Conservation (phyloP, 2,888 invertebrate species). For the Thysanoteuthis rhombus region DNA sequence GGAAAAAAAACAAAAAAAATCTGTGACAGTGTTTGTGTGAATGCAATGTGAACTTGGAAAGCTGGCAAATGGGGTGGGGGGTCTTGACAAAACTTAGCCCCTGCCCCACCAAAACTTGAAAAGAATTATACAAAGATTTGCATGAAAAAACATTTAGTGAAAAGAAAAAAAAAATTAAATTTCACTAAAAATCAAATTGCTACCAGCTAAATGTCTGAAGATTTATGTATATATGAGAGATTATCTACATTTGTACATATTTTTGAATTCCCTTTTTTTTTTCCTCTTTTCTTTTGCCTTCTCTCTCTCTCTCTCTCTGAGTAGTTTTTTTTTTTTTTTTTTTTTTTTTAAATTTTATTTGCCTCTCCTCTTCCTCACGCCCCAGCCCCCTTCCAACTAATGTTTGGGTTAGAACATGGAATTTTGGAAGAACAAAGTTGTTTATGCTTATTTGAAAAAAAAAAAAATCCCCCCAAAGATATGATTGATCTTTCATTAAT, state of each 20-base stretch:
- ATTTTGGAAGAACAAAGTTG: too few species aligned
- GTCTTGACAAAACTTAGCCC: not conserved
- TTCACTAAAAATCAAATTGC: not conserved
- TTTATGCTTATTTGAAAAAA: too few species aligned
- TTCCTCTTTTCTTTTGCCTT: not conserved
- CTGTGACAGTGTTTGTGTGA: not conserved
- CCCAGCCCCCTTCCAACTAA: too few species aligned
- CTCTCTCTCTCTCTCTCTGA: not conserved
- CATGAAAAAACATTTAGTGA: not conserved
- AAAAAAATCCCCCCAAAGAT: too few species aligned
- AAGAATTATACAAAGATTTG: not conserved
- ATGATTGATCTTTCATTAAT: too few species aligned
- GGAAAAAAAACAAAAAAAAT: not conserved
- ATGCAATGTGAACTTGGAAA: not conserved
- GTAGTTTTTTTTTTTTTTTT: too few species aligned
- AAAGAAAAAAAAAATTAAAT: not conserved
- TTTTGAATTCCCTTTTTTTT: not conserved
- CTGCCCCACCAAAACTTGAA: not conserved
- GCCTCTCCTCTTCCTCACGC: not conserved
- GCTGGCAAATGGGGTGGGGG: not conserved
- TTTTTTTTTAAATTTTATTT: too few species aligned
- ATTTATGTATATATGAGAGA: conserved; percentile 26
- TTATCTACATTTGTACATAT: conserved; percentile 20
- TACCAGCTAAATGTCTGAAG: conserved; percentile 18
- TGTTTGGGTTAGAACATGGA: too few species aligned